Evolutionary conservation across 1,140 invertebrate species (phyloP), one percentile per base, ranked within the genome.

Genomic region (Magallana gigas): DNA sequence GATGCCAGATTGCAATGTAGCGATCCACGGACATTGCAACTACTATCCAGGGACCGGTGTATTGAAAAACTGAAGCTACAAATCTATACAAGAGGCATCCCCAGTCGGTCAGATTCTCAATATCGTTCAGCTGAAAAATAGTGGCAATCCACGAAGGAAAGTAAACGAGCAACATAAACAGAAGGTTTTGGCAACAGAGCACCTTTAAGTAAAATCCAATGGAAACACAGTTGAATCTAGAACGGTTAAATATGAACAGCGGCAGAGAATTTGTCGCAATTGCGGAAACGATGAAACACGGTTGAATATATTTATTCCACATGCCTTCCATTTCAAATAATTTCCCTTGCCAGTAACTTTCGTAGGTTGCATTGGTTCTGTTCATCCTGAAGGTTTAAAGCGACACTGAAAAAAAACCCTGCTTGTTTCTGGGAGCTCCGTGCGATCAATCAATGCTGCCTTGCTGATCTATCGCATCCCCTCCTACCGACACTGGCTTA

Each of bases 21-120:
- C 92, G 90, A 83, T 94, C 93, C 14, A 92, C 87, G 8, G 86
- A 90, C 87, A 93, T 91, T 6, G 89, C 91, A 0, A 93, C 91
- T 16, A 93, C 86, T 60, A 94, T 89, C 93, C 93, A 94, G 1
- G 92, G 85, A 6, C 91, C 90, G 29, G 91, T 88, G 84, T 90
- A 92, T n/a, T 85, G 87, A 1, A 92, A 80, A 48, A 94, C 88
- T 64, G 90, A 88, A 12, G 80, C 84, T 1, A 92, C 16, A 86
- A 93, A 93, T 9, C 85, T 90, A 90, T 90, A 93, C 14, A 93
- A 60, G 8, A 91, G 88, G 71, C 93, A 94, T 3, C 88, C 87
- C 80, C 88, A 89, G 62, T 92, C 91, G 3, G 89, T 89, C 8
- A 91, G 68, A 14, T 83, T 87, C 1, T 87, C 85, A 12, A 93